Base-by-base conservation (phyloP, 2,113 vertebrate species). In the Urocitellus parryii region DNA sequence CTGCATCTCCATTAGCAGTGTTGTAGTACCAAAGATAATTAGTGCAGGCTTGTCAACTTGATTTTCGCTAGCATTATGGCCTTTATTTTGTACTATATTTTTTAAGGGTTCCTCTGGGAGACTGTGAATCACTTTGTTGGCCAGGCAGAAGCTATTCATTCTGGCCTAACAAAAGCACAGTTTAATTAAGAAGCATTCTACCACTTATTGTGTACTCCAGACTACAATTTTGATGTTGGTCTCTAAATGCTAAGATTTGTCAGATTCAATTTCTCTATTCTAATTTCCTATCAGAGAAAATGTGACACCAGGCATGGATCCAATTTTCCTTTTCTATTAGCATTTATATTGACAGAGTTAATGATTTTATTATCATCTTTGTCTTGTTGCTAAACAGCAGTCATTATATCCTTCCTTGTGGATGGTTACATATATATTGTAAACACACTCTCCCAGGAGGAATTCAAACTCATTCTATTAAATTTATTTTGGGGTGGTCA, bases 311-410 rank as follows among this genome's bases (percentile, higher is more conserved):
- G 98, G 97, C 97, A 98, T 97, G 88, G 94, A 98, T 98, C 98
- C 98, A 98, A 98, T 98, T 98, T 99, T 97, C 98, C 97, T 95
- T 97, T 98, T 98, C 98, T 99, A 98, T 98, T 99, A 98, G 98
- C 98, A 99, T 99, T 99, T 99, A 98, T 98, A 98, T 99, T 98
- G 98, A 98, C 97, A 98, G 98, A 98, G 98, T 98, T 98, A 98
- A 99, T 98, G 95, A 98, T 98, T 98, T 98, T 98, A 98, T 98
- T 98, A 98, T 98, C 96, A 98, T 98, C 96, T 97, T 97, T 97
- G 91, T 65, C 84, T 96, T 97, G 89, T 96, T 97, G 88, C 96
- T 98, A 98, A 98, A 98, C 98, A 98, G 96, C 95, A 98, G 96
- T 94, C 89, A 96, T 93, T 63, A 91, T 92, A 95, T 93, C 94